Conservation (phyloP, 1,140 invertebrate genomes). For the Hycleus phaleratus region DNA sequence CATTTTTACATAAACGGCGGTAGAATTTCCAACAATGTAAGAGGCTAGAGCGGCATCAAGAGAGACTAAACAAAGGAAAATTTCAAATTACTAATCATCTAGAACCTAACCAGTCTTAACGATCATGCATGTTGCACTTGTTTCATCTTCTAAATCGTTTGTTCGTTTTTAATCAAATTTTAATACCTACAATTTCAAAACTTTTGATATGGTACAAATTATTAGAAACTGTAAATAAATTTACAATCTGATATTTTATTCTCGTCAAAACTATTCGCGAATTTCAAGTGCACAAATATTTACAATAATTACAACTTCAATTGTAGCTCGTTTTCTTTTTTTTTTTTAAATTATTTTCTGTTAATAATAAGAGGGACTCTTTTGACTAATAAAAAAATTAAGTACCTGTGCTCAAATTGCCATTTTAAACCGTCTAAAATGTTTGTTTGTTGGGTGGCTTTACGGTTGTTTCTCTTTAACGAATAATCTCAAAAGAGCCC, state of each 20-base stretch:
- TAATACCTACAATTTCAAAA: neutral
- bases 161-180: neutral
- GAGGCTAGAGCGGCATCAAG: neutral
- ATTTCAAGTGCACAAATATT: constrained; percentile 22
- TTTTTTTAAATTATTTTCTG: no score
- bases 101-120: constrained; percentile 38
- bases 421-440: no score
- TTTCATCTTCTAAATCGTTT: neutral
- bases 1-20: neutral
- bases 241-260: neutral
- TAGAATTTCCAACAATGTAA: neutral
- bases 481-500: no score
- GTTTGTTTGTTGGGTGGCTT: no score
- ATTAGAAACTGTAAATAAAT: neutral
- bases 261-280: neutral
- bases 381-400: no score
- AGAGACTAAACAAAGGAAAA: neutral
- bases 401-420: no score
- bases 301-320: constrained; percentile 27
- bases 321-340: no score
- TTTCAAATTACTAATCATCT: constrained; percentile 24
- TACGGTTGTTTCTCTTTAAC: no score
- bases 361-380: no score
- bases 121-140: constrained; percentile 33
- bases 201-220: neutral